phyloP scores from a whole-genome alignment of 2,797 vertebrate genomes.

The Crenuchus spilurus region DNA sequence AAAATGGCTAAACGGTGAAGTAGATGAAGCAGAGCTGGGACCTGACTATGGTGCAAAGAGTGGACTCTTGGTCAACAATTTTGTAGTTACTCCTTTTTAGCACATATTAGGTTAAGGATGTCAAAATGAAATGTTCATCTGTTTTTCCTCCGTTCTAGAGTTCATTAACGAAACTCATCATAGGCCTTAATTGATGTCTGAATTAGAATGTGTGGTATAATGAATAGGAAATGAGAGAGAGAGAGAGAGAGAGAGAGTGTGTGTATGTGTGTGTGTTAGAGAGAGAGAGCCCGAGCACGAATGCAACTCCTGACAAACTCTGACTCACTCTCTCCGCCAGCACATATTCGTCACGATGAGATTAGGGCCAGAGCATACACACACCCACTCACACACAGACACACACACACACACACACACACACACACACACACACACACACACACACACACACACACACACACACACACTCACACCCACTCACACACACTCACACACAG shows the following conservation, averaged over 20 bases:
- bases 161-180: slow-evolving; percentile 65
- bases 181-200: slow-evolving; percentile 57
- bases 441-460: not conserved
- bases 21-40: too few species aligned
- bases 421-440: not conserved
- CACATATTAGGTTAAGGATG: slow-evolving; percentile 20
- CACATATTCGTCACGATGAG: slow-evolving; percentile 56
- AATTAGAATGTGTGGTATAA: slow-evolving; percentile 60
- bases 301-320: slow-evolving; percentile 37
- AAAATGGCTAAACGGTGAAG: too few species aligned
- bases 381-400: not conserved
- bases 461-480: too few species aligned
- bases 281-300: slow-evolving; percentile 1
- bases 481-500: not conserved
- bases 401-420: not conserved
- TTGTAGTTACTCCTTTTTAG: slow-evolving; percentile 7
- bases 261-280: not conserved
- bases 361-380: slow-evolving; percentile 37
- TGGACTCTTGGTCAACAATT: not conserved
- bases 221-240: slow-evolving; percentile 58
- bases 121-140: slow-evolving; percentile 54
- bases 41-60: not conserved
- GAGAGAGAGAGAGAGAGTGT: slow-evolving; percentile 30
- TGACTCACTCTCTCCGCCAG: slow-evolving; percentile 59
- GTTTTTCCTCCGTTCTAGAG: slow-evolving; percentile 46